phyloP scores from a whole-genome alignment of 2,113 vertebrate species.

The Dendrocopos noguchii region DNA sequence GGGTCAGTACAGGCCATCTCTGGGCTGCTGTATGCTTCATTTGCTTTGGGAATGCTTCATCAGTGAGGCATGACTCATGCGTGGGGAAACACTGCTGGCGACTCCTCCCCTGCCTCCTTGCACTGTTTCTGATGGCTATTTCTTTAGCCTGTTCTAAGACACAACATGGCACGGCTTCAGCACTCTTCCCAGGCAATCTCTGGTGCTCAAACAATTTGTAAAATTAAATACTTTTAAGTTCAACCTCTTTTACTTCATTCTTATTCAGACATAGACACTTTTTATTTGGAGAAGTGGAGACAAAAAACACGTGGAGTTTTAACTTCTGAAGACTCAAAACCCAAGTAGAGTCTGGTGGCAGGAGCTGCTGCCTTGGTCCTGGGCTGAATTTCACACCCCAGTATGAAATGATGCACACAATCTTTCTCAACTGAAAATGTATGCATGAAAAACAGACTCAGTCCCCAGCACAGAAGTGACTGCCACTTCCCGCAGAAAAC shows the following conservation, averaged over 20 bases:
- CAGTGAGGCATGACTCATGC: neutral
- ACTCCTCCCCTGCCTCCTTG: neutral
- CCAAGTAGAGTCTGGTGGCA: neutral
- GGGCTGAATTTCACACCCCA: neutral
- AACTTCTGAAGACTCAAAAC: neutral
- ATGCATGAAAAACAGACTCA: neutral
- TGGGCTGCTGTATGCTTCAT: neutral
- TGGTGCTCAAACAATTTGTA: neutral
- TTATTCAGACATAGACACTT: neutral
- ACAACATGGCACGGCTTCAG: neutral
- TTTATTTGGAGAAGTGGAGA: neutral
- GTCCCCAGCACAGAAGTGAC: neutral
- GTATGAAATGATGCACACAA: neutral
- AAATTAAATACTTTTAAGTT: neutral
- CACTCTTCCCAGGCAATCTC: neutral
- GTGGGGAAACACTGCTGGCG: neutral
- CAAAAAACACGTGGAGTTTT: neutral
- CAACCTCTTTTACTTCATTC: neutral
- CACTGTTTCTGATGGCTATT: rapidly evolving
- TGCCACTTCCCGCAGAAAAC: neutral
- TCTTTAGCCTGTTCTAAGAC: neutral
- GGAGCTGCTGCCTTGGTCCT: neutral
- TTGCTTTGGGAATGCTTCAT: neutral
- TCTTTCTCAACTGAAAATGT: neutral
- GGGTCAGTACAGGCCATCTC: neutral